Evolutionary conservation across 2,888 invertebrate genomes (phyloP).

Genomic region (Chloromyia formosa): DNA sequence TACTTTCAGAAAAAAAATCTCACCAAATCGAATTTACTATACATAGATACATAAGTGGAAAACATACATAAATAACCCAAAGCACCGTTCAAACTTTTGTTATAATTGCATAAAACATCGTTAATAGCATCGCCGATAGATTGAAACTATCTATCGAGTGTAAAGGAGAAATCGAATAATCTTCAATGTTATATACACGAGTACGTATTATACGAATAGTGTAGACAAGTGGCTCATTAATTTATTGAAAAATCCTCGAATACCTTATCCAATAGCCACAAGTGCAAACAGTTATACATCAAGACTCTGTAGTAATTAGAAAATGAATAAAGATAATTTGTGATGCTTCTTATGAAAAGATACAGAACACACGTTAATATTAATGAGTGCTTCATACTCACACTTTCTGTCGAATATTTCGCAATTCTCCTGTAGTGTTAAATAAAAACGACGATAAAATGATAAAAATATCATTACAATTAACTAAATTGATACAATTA

Average conservation of each 20-base stretch:
- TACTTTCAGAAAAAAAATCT: too few relatives aligned
- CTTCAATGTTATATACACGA: too few relatives aligned
- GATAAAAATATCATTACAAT: conserved; percentile 7
- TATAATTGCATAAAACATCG: conserved; percentile 13
- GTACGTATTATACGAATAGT: too few relatives aligned
- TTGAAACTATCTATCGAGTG: not conserved
- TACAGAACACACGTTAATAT: not conserved
- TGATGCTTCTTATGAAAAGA: not conserved
- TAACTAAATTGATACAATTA: conserved; percentile 10
- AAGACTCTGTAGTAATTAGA: too few relatives aligned
- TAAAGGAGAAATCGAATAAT: too few relatives aligned
- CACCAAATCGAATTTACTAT: not conserved
- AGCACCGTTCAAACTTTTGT: conserved; percentile 12
- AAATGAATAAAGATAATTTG: not conserved
- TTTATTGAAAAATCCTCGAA: too few relatives aligned
- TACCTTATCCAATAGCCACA: too few relatives aligned
- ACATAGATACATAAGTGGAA: not conserved
- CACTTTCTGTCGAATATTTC: not conserved
- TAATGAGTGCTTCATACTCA: not conserved
- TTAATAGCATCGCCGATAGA: not conserved
- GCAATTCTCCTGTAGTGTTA: not conserved
- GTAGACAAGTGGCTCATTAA: too few relatives aligned
- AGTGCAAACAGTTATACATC: too few relatives aligned
- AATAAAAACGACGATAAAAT: not conserved
- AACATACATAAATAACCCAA: not conserved